Conservation (phyloP, 2,113 vertebrate genomes). For the Ammodytes dubius region DNA sequence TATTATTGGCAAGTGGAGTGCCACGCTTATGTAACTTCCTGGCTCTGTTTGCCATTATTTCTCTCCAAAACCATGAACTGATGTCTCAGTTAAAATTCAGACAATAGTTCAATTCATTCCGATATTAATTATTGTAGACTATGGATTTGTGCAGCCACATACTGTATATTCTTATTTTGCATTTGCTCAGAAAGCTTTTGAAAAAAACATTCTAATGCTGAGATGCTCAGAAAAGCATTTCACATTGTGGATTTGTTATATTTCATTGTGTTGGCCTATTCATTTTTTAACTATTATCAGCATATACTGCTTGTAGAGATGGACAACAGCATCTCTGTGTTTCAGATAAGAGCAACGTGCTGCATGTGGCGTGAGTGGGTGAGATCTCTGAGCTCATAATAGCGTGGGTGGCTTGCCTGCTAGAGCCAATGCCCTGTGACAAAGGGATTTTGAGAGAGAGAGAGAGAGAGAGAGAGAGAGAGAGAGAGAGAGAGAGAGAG, state of each 20-base stretch:
- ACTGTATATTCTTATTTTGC: neutral
- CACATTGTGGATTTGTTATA: neutral
- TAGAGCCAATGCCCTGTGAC: conserved; percentile 9
- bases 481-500: conserved; percentile 20
- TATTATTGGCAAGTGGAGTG: conserved; percentile 29
- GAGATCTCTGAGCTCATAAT: conserved; percentile 19
- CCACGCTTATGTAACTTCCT: conserved; percentile 29
- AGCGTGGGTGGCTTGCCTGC: conserved; percentile 1
- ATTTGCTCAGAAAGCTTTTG: neutral
- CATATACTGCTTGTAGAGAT: neutral
- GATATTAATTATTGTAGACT: neutral
- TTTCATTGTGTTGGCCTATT: neutral
- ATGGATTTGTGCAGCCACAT: neutral
- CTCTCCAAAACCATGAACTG: conserved; percentile 14
- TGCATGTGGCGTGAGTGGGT: neutral
- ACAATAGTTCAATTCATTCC: conserved; percentile 5
- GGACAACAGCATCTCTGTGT: conserved; percentile 2
- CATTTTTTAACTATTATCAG: neutral
- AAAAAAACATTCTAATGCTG: neutral
- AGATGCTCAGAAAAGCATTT: neutral
- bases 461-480: neutral
- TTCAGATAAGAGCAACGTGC: neutral
- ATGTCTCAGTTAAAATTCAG: conserved; percentile 22
- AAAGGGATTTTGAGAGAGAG: conserved; percentile 33
- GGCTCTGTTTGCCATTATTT: conserved; percentile 9